Evolutionary conservation across 2,113 vertebrate genomes (phyloP).

Genomic region (Chrysemys picta): DNA sequence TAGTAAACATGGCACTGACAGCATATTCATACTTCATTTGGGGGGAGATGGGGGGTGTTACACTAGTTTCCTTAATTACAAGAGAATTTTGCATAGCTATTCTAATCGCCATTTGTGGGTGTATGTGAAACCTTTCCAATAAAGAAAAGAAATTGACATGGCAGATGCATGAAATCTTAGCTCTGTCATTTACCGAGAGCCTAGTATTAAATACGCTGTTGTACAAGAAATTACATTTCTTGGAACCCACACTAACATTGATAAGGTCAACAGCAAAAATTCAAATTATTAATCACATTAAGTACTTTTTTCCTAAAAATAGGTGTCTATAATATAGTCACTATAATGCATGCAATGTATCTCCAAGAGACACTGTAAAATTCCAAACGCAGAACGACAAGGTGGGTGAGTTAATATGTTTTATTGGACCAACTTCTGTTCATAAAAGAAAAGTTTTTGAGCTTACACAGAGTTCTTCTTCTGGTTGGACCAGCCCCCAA

Average conservation of each 20-base stretch:
- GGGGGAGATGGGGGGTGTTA: background rate
- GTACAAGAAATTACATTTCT: conserved; percentile 39
- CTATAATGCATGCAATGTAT: background rate
- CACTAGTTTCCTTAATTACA: conserved; percentile 43
- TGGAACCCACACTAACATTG: background rate
- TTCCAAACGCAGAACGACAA: background rate
- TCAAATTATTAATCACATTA: background rate
- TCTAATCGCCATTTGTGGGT: conserved; percentile 51
- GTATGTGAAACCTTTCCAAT: conserved; percentile 4
- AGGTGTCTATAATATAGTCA: background rate
- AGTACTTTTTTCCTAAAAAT: background rate
- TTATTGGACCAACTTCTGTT: background rate
- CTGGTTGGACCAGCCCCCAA: background rate
- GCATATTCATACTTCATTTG: background rate
- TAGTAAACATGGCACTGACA: background rate
- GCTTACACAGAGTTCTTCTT: background rate
- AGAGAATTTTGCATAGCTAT: conserved; percentile 12
- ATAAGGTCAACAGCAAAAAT: background rate
- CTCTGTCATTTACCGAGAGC: conserved; percentile 40
- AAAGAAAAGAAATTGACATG: conserved; percentile 57
- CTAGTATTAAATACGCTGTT: background rate
- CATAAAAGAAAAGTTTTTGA: background rate
- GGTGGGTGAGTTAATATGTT: background rate
- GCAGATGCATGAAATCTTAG: conserved; percentile 39
- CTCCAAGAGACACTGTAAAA: background rate